phyloP scores from a whole-genome alignment of 2,888 invertebrate species.

The Sarcophaga carnaria region DNA sequence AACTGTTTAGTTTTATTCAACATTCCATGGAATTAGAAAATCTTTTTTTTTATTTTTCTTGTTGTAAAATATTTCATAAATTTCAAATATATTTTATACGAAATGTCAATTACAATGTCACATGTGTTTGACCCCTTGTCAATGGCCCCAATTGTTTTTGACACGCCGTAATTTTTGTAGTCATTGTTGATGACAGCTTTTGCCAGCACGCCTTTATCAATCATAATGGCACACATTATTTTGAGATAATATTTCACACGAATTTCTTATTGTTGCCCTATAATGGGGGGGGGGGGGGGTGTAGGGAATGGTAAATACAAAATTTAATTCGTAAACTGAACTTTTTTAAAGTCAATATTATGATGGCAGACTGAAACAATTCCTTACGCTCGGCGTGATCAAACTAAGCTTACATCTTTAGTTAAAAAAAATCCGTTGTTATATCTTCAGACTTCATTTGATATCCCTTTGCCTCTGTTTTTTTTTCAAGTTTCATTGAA shows the following conservation, averaged over 20 bases:
- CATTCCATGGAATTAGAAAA: not conserved
- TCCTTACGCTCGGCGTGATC: too few relatives aligned
- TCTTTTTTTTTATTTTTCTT: not conserved
- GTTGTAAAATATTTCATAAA: not conserved
- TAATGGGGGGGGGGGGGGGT: too few relatives aligned
- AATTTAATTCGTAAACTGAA: too few relatives aligned
- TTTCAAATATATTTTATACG: not conserved
- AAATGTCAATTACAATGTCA: constrained; percentile 5
- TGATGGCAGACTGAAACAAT: too few relatives aligned
- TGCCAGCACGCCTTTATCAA: constrained; percentile 50
- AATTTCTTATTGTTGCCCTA: too few relatives aligned
- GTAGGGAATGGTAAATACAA: too few relatives aligned
- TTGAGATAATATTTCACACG: too few relatives aligned
- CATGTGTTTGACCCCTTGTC: constrained; percentile 35
- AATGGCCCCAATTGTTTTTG: constrained; percentile 43
- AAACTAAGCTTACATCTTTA: too few relatives aligned
- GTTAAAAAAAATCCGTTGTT: too few relatives aligned
- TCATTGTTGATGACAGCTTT: constrained; percentile 20
- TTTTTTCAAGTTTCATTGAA: not conserved
- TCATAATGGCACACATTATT: constrained; percentile 10
- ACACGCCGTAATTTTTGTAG: constrained; percentile 36
- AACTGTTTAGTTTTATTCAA: not conserved
- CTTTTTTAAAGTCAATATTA: too few relatives aligned
- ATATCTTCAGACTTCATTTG: too few relatives aligned
- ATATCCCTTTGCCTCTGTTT: rapidly evolving